phyloP scores from a whole-genome alignment of 2,113 vertebrate genomes.

The Carollia perspicillata region DNA sequence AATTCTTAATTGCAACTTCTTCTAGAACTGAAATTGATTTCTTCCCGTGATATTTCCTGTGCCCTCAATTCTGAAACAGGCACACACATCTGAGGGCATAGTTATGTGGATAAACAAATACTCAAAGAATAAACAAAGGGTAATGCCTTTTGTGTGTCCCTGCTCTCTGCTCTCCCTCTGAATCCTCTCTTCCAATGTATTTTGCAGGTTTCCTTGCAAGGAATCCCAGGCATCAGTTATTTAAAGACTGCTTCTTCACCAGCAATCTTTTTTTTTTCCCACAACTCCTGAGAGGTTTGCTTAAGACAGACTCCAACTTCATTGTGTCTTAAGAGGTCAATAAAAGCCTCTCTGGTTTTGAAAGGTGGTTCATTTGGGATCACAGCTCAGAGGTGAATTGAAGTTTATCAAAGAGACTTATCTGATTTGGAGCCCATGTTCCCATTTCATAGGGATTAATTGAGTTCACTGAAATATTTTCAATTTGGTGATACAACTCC shows the following conservation, averaged over 20 bases:
- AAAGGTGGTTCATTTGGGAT: slow-evolving; percentile 55
- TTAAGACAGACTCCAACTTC: slow-evolving; percentile 62
- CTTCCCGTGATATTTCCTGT: neutral
- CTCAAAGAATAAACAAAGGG: neutral
- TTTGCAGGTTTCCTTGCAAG: neutral
- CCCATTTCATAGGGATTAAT: slow-evolving; percentile 50
- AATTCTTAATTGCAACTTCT: slow-evolving; percentile 24
- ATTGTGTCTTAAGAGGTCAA: slow-evolving; percentile 27
- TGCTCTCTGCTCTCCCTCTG: neutral
- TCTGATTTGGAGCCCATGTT: slow-evolving; percentile 47
- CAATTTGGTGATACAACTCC: slow-evolving; percentile 9
- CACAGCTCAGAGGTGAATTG: slow-evolving; percentile 45
- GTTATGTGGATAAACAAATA: slow-evolving; percentile 17
- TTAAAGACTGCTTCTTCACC: slow-evolving; percentile 59
- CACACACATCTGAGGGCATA: neutral
- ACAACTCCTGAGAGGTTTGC: slow-evolving; percentile 49
- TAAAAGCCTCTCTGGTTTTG: slow-evolving; percentile 56
- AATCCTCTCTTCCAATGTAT: neutral
- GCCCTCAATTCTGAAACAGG: neutral
- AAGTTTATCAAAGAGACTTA: slow-evolving; percentile 52
- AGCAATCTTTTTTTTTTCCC: slow-evolving; percentile 16
- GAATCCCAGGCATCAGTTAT: slow-evolving; percentile 49
- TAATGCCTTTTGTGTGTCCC: neutral
- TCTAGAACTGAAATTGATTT: slow-evolving; percentile 3
- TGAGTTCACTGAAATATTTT: slow-evolving; percentile 37